Evolutionary conservation across 2,113 vertebrate species (phyloP), one percentile per base, ranked within the genome.

Genomic region (Heterochromis multidens): DNA sequence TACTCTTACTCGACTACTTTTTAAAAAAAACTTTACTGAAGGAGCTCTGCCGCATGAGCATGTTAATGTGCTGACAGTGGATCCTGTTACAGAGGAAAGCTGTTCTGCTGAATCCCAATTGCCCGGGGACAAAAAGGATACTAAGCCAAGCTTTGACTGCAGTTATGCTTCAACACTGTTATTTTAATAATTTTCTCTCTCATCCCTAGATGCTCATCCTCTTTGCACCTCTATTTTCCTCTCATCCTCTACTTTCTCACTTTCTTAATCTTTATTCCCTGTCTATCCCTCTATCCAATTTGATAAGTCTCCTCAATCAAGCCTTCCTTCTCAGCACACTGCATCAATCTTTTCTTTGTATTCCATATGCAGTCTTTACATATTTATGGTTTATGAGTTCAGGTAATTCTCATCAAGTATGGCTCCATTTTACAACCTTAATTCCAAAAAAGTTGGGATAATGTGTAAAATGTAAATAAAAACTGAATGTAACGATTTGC

Each of bases 51-150:
- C 82, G 92, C 80, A 84, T 85, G 78, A 91, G 86, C 88, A 88
- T 94, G 88, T 86, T 87, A 95, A 93, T 93, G 78, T 79, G 79
- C 83, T 93, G 91, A 81, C 87, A 89, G 65, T 49, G 89, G 79
- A 87, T 92, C 89, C 81, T 86, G 77, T 84, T 87, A 84, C 79
- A 89, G 81, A 72, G 60, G 25, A 77, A 77, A 79, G 79, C 74
- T 80, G 81, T 86, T 88, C 89, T 82, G 72, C 76, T 93, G 85
- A 88, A 89, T 89, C 84, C 82, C 72, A 88, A 77, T 88, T 70
- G 87, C 92, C 92, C 16, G 31, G 81, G 84, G 93, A 81, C 90
- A 90, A 31, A 86, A 79, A 79, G 56, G 81, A 92, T 82, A 85
- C 85, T 77, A 87, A 92, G 90, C 89, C 88, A 84, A 86, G 90